Conservation (phyloP, 2,888 invertebrate genomes). For the Harmothoe impar region DNA sequence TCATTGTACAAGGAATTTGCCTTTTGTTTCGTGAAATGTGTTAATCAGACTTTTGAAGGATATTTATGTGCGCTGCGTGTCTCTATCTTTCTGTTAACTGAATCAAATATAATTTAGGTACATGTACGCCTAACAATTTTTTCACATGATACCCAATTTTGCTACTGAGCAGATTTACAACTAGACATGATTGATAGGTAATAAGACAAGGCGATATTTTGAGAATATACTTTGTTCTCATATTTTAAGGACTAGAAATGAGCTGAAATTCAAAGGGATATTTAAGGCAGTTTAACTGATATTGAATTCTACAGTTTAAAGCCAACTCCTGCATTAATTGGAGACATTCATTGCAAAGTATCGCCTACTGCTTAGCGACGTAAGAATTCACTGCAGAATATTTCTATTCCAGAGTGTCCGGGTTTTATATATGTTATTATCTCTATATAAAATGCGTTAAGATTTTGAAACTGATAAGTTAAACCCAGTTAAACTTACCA, state of each 20-base stretch:
- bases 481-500: too few species aligned
- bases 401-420: background rate
- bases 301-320: background rate
- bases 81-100: background rate
- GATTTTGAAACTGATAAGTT: too few species aligned
- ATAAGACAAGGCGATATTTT: slow-evolving; percentile 24
- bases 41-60: background rate
- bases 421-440: too few species aligned
- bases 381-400: too few species aligned
- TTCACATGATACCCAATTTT: slow-evolving; percentile 1
- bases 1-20: background rate
- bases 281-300: background rate
- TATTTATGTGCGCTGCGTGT: slow-evolving; percentile 19
- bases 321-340: too few species aligned
- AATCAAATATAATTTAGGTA: background rate
- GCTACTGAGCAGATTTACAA: background rate
- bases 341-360: background rate
- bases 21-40: background rate
- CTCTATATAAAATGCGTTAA: too few species aligned
- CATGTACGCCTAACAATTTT: background rate
- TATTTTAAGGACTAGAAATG: background rate
- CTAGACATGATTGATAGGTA: background rate
- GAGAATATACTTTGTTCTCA: background rate
- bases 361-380: slow-evolving; percentile 3
- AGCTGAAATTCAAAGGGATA: background rate